These are phyloP conservation scores for Coccyzus lansbergi DNA, from an alignment of 2,797 vertebrate species.

Conservation along the genomic window DNA sequence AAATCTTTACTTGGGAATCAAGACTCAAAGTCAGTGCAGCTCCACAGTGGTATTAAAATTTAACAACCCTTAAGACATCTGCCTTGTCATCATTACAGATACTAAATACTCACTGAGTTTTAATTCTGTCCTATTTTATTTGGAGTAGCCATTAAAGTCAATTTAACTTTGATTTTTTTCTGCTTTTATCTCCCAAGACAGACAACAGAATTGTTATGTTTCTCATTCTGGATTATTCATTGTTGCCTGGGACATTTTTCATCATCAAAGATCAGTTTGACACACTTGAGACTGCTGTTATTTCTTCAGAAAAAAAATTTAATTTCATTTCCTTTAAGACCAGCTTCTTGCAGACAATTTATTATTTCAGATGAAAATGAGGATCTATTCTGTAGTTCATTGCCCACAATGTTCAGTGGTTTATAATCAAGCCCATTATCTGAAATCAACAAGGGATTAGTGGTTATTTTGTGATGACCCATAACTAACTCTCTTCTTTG, in stretches of 20 bases:
- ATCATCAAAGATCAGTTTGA: neutral
- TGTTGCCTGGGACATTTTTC: neutral
- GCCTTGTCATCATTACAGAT: neutral
- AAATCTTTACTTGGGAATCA: neutral
- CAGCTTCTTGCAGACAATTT: neutral
- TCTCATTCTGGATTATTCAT: neutral
- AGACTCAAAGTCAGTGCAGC: neutral
- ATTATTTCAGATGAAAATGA: neutral
- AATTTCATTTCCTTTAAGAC: neutral
- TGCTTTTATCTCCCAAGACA: neutral
- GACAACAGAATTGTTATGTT: neutral
- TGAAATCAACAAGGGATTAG: neutral
- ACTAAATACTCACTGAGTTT: neutral
- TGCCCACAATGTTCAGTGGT: neutral
- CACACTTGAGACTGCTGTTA: neutral
- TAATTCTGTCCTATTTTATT: neutral
- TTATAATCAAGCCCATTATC: neutral
- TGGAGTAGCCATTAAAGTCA: neutral
- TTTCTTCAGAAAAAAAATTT: neutral
- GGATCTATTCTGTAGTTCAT: neutral
- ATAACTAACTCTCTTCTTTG: neutral
- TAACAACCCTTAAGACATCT: neutral
- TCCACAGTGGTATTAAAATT: neutral
- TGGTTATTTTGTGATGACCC: neutral
- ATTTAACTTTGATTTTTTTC: neutral